These are phyloP conservation scores for Seriola aureovittata DNA, from an alignment of 2,113 vertebrate genomes.

Conservation along the genomic window DNA sequence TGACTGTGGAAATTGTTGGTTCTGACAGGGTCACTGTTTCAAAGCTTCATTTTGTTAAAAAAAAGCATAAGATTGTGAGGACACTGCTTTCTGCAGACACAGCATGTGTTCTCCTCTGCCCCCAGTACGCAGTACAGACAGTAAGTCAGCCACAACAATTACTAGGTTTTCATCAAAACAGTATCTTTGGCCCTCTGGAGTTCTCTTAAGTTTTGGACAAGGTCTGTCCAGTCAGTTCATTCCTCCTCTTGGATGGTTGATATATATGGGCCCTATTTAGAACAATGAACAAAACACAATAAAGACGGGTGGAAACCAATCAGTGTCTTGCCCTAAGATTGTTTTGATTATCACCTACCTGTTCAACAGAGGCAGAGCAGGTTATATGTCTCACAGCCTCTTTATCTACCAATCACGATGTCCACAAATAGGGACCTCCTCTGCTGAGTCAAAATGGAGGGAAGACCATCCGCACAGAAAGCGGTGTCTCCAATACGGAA, in stretches of 20 bases:
- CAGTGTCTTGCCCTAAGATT: not conserved
- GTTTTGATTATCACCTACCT: slow-evolving; percentile 10
- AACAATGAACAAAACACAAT: not conserved
- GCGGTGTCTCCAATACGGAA: slow-evolving; percentile 34
- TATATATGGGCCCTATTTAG: not conserved
- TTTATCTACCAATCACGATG: slow-evolving; percentile 12
- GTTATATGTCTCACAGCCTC: slow-evolving; percentile 2
- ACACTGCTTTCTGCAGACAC: slow-evolving; percentile 2
- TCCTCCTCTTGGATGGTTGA: not conserved
- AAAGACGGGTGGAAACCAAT: not conserved
- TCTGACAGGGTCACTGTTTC: not conserved
- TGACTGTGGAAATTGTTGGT: slow-evolving; percentile 8
- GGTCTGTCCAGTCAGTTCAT: not conserved
- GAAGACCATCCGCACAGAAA: slow-evolving; percentile 37
- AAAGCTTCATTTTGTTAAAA: not conserved
- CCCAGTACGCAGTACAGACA: not conserved
- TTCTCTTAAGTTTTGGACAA: not conserved
- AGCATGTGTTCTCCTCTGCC: slow-evolving; percentile 3
- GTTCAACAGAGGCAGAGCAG: not conserved
- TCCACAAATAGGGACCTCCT: slow-evolving; percentile 22
- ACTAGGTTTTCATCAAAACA: slow-evolving; percentile 13
- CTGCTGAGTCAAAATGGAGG: slow-evolving; percentile 26
- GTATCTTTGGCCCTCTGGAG: slow-evolving; percentile 17
- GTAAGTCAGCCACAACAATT: not conserved
- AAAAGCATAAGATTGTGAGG: not conserved